These are phyloP conservation scores for Aythya baeri DNA, from an alignment of 2,113 vertebrate genomes.

Conservation along the genomic window DNA sequence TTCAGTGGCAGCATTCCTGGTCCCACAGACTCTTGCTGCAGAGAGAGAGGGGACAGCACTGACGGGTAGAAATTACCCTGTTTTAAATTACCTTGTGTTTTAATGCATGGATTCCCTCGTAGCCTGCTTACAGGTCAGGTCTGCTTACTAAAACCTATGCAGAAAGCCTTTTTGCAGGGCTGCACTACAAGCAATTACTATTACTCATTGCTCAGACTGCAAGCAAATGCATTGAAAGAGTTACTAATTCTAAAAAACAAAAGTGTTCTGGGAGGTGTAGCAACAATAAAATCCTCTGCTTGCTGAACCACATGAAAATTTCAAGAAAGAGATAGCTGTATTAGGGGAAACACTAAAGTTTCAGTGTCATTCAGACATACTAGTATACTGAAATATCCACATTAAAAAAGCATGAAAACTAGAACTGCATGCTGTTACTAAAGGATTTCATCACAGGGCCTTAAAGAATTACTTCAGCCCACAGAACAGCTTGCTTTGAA, in stretches of 20 bases:
- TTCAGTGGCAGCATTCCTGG: background rate
- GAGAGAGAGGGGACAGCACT: accelerated
- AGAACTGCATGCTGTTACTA: background rate
- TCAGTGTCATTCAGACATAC: background rate
- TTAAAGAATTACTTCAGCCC: background rate
- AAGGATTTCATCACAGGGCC: background rate
- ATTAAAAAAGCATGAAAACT: background rate
- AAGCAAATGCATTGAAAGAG: background rate
- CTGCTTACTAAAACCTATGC: background rate
- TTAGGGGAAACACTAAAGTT: background rate
- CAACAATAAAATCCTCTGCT: background rate
- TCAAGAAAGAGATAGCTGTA: background rate
- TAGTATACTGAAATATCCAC: background rate
- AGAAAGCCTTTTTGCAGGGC: background rate
- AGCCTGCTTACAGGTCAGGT: background rate
- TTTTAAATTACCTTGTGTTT: background rate
- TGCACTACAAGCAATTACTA: accelerated
- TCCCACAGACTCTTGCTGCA: background rate
- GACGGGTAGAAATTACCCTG: too few relatives aligned
- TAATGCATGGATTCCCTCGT: background rate
- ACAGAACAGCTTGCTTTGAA: background rate
- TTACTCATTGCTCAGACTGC: accelerated
- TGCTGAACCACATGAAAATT: background rate
- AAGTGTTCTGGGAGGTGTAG: background rate
- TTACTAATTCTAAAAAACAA: background rate